phyloP scores from a whole-genome alignment of 2,797 vertebrate genomes.

The Borostomias antarcticus region DNA sequence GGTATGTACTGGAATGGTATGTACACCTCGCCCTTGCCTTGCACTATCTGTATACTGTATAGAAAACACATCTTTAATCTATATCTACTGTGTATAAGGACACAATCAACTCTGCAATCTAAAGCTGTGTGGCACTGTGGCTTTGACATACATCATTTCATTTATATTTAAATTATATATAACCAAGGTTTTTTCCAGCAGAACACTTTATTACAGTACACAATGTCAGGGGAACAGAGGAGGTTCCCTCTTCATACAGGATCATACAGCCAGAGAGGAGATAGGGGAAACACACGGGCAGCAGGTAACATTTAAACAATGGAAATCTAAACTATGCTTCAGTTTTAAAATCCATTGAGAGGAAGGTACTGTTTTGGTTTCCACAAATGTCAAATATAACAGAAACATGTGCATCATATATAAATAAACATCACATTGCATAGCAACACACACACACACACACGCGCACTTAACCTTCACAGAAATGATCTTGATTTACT shows the following conservation, averaged over 20 bases:
- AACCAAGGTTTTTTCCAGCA: background rate
- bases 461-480: slow-evolving; percentile 23
- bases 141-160: too few relatives aligned
- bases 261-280: slow-evolving; percentile 9
- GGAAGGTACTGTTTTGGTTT: slow-evolving; percentile 11
- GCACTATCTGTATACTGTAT: too few relatives aligned
- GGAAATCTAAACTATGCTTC: background rate
- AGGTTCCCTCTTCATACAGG: slow-evolving; percentile 29
- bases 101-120: too few relatives aligned
- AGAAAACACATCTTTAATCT: too few relatives aligned
- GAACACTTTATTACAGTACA: slow-evolving; percentile 7
- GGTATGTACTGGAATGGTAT: too few relatives aligned
- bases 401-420: slow-evolving; percentile 25
- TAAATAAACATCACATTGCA: slow-evolving; percentile 43
- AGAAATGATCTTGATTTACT: slow-evolving; percentile 22
- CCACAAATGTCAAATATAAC: slow-evolving; percentile 35
- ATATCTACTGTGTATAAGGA: too few relatives aligned
- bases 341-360: background rate
- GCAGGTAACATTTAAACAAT: slow-evolving; percentile 11
- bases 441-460: slow-evolving; percentile 32
- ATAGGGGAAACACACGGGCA: slow-evolving; percentile 13
- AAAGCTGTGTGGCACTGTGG: too few relatives aligned
- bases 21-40: too few relatives aligned
- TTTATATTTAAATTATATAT: too few relatives aligned
- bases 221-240: background rate